A percentile compares a stretch with the other conserved stretches of the same genome.
Conservation (phyloP, 2,113 vertebrate genomes). For the Xerus inauris region DNA sequence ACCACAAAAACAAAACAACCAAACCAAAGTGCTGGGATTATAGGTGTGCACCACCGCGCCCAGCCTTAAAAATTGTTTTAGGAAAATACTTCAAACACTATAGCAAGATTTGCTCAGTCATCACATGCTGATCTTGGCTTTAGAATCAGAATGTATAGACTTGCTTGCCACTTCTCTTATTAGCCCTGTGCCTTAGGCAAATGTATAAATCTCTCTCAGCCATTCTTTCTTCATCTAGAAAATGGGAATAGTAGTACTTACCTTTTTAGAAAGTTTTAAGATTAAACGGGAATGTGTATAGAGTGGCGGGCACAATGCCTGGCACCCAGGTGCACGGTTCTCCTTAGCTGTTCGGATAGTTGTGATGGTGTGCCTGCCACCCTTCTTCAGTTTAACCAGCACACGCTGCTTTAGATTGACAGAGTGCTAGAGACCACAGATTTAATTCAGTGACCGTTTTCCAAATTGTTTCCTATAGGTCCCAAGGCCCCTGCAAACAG, state of each 20-base stretch:
- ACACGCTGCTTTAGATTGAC: neutral
- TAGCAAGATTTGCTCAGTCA: slow-evolving; percentile 20
- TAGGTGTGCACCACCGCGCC: no score
- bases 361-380: neutral
- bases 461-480: neutral
- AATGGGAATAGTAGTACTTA: neutral
- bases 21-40: no score
- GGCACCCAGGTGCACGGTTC: neutral
- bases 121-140: neutral
- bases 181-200: neutral
- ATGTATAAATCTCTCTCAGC: neutral
- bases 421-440: neutral
- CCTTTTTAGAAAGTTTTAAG: neutral
- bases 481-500: neutral
- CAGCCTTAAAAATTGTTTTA: neutral
- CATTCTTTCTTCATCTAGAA: slow-evolving; percentile 31
- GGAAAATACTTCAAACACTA: neutral
- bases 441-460: neutral
- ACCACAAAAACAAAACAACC: no score
- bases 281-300: neutral
- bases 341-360: neutral
- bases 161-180: neutral
- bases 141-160: neutral
- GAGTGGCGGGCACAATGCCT: neutral
- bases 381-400: neutral